Base-by-base conservation (phyloP, 2,113 vertebrate genomes). In the Propithecus coquereli region DNA sequence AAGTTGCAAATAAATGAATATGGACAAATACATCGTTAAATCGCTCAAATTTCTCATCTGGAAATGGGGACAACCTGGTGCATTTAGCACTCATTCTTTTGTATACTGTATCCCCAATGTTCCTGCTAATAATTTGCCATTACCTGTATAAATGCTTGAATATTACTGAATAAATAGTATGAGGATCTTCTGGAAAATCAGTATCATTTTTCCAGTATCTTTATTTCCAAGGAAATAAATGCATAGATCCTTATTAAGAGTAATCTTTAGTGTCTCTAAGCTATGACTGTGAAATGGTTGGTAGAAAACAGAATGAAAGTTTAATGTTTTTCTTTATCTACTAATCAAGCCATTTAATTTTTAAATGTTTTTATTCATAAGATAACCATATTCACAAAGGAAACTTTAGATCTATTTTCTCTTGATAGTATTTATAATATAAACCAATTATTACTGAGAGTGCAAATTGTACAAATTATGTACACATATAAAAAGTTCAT, bases 1-100 rank as follows among this genome's bases (percentile, higher is more conserved):
- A 99, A 99, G 98, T 84, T 99, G 95, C 98, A 98, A 94, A 95
- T 93, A 0, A 98, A 99, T 93, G 98, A 99, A 97, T 96, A 96
- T 50, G 96, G 96, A 97, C 96, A 99, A 96, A 95, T 98, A 79
- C 98, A 98, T 98, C 98, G 91, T 82, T 99, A 98, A 98, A 97
- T 45, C 77, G n/a, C 80, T 61, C 30, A 30, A 47, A 20, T 71
- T 30, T 94, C 37, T 91, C 45, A 79, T 20, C 59, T 81, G 57
- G 45, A 96, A 85, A 90, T 74, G 30, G 17, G 25, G 80, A 94
- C 47, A 17, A 25, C 45, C 54, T 88, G 54, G 18, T 45, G 6
- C 57, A 37, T 3, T 82, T 70, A 47, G 74, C 59, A 54, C 1
- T 71, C 45, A 68, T 66, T 63, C 43, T 95, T 87, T 11, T 40